Conservation (phyloP, 1,140 invertebrate genomes). For the Adoxophyes honmai region DNA sequence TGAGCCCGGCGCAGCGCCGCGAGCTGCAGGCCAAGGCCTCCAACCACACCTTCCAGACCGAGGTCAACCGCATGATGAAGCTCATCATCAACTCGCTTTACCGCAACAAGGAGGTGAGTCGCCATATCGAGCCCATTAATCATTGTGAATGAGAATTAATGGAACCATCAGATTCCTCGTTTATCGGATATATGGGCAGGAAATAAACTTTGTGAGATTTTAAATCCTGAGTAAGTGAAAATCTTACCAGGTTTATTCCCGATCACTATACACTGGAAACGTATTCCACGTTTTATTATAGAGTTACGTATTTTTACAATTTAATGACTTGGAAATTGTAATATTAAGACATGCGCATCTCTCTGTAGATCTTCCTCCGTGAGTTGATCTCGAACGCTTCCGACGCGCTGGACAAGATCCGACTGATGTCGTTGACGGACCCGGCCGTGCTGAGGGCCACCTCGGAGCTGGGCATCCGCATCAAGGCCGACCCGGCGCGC, state of each 20-base stretch:
- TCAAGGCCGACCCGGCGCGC: conserved; percentile 98
- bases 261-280: no score
- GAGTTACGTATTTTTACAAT: no score
- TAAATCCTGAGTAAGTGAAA: no score
- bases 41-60: conserved; percentile 96
- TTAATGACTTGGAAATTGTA: no score
- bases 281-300: no score
- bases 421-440: conserved; percentile 94
- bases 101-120: conserved; percentile 93
- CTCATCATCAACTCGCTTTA: conserved; percentile 99
- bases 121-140: no score
- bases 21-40: conserved; percentile 94
- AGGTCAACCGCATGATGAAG: conserved; percentile 99
- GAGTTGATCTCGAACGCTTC: conserved; percentile 99
- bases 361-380: conserved; percentile 92
- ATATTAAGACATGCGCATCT: not conserved
- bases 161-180: no score
- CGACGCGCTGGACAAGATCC: conserved; percentile 96
- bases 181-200: no score
- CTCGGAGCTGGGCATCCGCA: conserved; percentile 92
- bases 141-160: no score
- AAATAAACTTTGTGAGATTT: no score
- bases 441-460: conserved; percentile 86
- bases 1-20: conserved; percentile 96
- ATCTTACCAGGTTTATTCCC: no score